Evolutionary conservation across 2,113 vertebrate genomes (phyloP).

Genomic region (Rutilus rutilus): DNA sequence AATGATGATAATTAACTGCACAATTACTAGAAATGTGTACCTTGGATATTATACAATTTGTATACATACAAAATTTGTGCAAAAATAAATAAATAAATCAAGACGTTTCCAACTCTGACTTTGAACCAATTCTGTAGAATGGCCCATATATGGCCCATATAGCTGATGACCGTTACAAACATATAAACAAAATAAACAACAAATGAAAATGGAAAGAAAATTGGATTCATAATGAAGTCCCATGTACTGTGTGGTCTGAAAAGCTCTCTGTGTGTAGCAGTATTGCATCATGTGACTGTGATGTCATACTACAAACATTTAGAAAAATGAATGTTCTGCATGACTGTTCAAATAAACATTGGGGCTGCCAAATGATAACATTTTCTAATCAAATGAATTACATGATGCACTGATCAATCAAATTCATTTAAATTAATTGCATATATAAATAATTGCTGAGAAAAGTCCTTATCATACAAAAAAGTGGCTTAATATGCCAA

Average conservation of each 20-base stretch:
- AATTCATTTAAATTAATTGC: background rate
- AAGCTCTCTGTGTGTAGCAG: background rate
- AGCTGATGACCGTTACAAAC: too few relatives aligned
- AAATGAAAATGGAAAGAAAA: background rate
- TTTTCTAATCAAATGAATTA: background rate
- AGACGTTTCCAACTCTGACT: too few relatives aligned
- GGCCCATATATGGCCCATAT: too few relatives aligned
- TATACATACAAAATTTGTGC: too few relatives aligned
- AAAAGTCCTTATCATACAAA: background rate
- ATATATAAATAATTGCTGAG: background rate
- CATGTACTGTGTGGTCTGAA: slow-evolving; percentile 26
- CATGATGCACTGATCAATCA: background rate
- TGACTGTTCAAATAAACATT: background rate
- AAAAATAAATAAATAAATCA: too few relatives aligned
- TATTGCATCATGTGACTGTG: background rate
- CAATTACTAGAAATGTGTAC: too few relatives aligned
- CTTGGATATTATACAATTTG: too few relatives aligned
- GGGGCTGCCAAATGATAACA: background rate
- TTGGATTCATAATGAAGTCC: too few relatives aligned
- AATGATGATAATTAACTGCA: too few relatives aligned
- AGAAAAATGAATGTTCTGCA: slow-evolving; percentile 26
- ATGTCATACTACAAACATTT: slow-evolving; percentile 47
- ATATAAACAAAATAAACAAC: background rate
- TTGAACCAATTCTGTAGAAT: too few relatives aligned
- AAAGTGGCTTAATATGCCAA: background rate